Evolutionary conservation across 2,888 invertebrate genomes (phyloP).

Genomic region (Chymomyza amoena): DNA sequence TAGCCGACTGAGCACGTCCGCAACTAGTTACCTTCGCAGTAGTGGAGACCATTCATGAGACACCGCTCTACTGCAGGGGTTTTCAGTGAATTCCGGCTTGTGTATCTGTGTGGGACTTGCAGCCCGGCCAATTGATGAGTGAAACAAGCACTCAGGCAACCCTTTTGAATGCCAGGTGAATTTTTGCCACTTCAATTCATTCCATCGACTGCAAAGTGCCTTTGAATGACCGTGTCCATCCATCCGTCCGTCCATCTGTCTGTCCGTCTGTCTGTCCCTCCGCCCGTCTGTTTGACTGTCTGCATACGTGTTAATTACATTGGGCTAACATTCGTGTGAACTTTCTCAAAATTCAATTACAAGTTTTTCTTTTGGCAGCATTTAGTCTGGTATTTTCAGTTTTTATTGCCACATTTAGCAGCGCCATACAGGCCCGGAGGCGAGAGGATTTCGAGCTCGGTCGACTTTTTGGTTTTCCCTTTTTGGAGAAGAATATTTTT

Average conservation of each 20-base stretch:
- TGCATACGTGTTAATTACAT: constrained; percentile 69
- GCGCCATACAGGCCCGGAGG: constrained; percentile 48
- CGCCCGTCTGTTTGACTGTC: constrained; percentile 11
- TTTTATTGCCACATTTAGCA: constrained; percentile 27
- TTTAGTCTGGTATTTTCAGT: constrained; percentile 41
- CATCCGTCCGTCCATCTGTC: neutral
- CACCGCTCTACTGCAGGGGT: too few species aligned
- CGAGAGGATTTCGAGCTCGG: neutral
- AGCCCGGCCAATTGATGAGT: too few species aligned
- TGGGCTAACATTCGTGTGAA: constrained; percentile 63
- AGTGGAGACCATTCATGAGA: too few species aligned
- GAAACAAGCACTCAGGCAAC: neutral
- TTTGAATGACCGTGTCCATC: too few species aligned
- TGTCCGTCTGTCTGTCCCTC: constrained; percentile 3
- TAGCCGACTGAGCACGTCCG: too few species aligned
- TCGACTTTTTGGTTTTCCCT: neutral
- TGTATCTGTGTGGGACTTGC: too few species aligned
- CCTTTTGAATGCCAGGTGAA: constrained; percentile 50
- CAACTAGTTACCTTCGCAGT: too few species aligned
- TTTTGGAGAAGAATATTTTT: constrained; percentile 22
- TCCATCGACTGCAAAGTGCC: neutral
- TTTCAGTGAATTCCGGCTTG: too few species aligned
- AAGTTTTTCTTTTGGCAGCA: constrained; percentile 58
- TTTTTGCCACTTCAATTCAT: constrained; percentile 45
- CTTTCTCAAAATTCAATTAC: constrained; percentile 64